These are phyloP conservation scores for Morbakka virulenta DNA, from an alignment of 30 jellyfish, hydroid and myxozoan genomes.

Conservation along the genomic window DNA sequence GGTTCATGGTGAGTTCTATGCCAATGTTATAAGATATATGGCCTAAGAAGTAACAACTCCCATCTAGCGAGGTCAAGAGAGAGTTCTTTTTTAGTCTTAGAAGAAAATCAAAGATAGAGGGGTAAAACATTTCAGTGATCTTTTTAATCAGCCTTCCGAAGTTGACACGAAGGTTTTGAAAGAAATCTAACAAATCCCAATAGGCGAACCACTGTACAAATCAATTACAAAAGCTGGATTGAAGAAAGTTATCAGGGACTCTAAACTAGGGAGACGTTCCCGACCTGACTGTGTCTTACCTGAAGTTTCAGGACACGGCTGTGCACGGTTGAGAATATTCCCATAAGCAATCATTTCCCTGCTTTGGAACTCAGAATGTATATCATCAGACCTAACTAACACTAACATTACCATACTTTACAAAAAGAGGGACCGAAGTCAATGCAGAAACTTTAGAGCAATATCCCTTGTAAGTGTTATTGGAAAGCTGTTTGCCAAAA, in stretches of 20 bases:
- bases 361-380: slow-evolving; percentile 41
- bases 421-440: slow-evolving; percentile 44
- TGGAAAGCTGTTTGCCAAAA: slow-evolving; percentile 10
- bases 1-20: slow-evolving; percentile 9
- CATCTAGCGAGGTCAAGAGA: slow-evolving; percentile 27
- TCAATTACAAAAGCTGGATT: slow-evolving; percentile 1
- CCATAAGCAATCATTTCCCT: neutral
- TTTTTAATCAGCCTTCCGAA: no score
- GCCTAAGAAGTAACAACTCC: neutral
- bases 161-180: no score
- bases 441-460: slow-evolving; percentile 37
- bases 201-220: no score
- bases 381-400: slow-evolving; percentile 32
- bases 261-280: slow-evolving; percentile 49
- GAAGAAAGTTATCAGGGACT: slow-evolving; percentile 25
- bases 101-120: slow-evolving; percentile 35
- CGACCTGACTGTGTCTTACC: slow-evolving; percentile 62
- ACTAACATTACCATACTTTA: slow-evolving; percentile 22
- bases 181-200: no score
- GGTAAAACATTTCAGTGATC: no score
- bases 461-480: slow-evolving; percentile 15
- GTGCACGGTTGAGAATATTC: slow-evolving; percentile 20
- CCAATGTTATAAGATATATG: slow-evolving; percentile 18
- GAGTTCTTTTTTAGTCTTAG: slow-evolving; percentile 11
- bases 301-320: slow-evolving; percentile 36